Evolutionary conservation across 2,888 invertebrate species (phyloP).

Genomic region (Aromia moschata): DNA sequence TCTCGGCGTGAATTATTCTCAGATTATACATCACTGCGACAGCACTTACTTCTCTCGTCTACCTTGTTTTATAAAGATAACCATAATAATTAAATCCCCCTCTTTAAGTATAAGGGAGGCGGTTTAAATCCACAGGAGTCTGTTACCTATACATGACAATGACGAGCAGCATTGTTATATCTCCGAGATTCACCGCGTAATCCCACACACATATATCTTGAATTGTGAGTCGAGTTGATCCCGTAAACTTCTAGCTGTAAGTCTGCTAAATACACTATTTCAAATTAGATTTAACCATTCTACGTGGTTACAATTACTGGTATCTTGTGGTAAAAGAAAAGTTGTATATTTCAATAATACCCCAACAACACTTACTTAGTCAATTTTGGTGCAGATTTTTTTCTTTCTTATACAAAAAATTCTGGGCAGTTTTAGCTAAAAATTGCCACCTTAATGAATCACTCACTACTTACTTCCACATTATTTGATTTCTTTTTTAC

Average conservation of each 20-base stretch:
- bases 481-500: no score
- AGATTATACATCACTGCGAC: slow-evolving; percentile 60
- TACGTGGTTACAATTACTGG: no score
- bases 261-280: slow-evolving; percentile 41
- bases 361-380: no score
- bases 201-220: slow-evolving; percentile 49
- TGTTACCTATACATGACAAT: slow-evolving; percentile 54
- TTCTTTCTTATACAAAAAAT: background rate
- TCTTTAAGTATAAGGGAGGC: slow-evolving; percentile 42
- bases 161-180: slow-evolving; percentile 48
- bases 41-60: slow-evolving; percentile 53
- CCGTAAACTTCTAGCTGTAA: slow-evolving; percentile 45
- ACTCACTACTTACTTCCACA: background rate
- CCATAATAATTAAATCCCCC: slow-evolving; percentile 62
- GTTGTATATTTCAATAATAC: no score
- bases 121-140: slow-evolving; percentile 48
- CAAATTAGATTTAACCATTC: slow-evolving; percentile 50
- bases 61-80: slow-evolving; percentile 62
- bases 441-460: background rate
- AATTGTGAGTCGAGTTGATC: slow-evolving; percentile 49
- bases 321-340: no score
- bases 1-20: slow-evolving; percentile 57
- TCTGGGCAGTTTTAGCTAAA: background rate
- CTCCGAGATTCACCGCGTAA: slow-evolving; percentile 43
- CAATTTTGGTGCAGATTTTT: no score